phyloP scores from a whole-genome alignment of 2,888 invertebrate genomes.

The Oscheius sp. region DNA sequence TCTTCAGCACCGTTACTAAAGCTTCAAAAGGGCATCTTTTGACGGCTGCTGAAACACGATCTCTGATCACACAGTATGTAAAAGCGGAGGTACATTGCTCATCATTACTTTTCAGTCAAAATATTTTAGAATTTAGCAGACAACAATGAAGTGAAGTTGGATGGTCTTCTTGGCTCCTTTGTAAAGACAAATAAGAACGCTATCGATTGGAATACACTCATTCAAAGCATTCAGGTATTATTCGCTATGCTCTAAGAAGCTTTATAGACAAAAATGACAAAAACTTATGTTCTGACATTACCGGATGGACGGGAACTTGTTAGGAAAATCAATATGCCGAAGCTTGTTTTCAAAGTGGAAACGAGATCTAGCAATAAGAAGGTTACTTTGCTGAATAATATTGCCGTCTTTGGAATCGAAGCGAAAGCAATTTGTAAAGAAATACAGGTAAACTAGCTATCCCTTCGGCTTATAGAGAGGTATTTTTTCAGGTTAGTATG shows the following conservation, averaged over 20 bases:
- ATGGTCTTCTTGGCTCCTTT: slow-evolving; percentile 39
- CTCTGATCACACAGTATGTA: slow-evolving; percentile 49
- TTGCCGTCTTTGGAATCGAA: slow-evolving; percentile 86
- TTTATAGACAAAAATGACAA: slow-evolving; percentile 55
- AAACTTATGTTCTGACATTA: slow-evolving; percentile 51
- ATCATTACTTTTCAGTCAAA: neutral
- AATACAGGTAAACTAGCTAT: slow-evolving; percentile 40
- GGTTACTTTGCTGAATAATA: slow-evolving; percentile 88
- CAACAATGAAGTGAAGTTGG: slow-evolving; percentile 44
- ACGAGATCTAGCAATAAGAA: slow-evolving; percentile 71
- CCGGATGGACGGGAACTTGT: slow-evolving; percentile 58
- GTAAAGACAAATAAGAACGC: slow-evolving; percentile 34
- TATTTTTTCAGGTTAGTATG: slow-evolving; percentile 80
- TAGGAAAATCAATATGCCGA: slow-evolving; percentile 44
- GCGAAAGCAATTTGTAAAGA: slow-evolving; percentile 72
- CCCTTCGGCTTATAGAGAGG: neutral
- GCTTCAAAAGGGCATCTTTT: slow-evolving; percentile 56
- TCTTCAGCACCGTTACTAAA: slow-evolving; percentile 35
- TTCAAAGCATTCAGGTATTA: slow-evolving; percentile 44
- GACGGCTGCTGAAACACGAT: slow-evolving; percentile 37
- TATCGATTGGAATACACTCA: slow-evolving; percentile 50
- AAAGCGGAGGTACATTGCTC: slow-evolving; percentile 44
- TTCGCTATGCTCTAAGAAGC: neutral
- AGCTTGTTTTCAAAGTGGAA: slow-evolving; percentile 56
- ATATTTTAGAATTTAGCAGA: slow-evolving; percentile 44